Conservation (phyloP, 30 jellyfish, hydroid and myxozoan species). For the Clytia hemisphaerica region DNA sequence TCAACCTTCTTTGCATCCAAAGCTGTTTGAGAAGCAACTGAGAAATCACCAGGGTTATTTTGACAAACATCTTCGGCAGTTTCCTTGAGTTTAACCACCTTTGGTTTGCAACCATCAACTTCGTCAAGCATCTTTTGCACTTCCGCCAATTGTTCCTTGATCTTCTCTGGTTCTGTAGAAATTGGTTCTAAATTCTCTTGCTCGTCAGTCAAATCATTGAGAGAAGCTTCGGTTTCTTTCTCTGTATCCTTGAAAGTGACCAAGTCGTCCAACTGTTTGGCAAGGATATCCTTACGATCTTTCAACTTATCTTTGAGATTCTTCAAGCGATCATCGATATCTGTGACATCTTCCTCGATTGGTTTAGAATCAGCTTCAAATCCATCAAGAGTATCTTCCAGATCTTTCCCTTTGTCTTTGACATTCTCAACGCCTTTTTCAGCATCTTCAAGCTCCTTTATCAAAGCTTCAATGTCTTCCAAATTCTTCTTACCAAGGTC, state of each 20-base stretch:
- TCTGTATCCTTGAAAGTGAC: conserved; percentile 23
- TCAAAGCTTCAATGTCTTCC: conserved; percentile 16
- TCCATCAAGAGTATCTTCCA: conserved; percentile 32
- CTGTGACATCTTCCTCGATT: conserved; percentile 28
- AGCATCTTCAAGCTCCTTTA: conserved; percentile 35
- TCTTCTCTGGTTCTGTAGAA: conserved; percentile 42
- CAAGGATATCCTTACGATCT: conserved; percentile 35
- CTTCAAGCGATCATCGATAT: conserved; percentile 38
- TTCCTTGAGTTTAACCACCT: conserved; percentile 27
- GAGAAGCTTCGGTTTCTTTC: conserved; percentile 26
- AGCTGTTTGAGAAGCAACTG: conserved; percentile 32
- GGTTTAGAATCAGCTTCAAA: conserved; percentile 47
- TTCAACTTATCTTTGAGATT: conserved; percentile 34
- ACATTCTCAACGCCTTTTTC: conserved; percentile 25
- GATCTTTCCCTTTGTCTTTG: conserved; percentile 21
- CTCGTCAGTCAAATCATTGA: conserved; percentile 15
- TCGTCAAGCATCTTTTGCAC: conserved; percentile 62
- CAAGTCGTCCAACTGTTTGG: conserved; percentile 22
- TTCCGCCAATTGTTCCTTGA: conserved; percentile 46
- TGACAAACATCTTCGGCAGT: conserved; percentile 43
- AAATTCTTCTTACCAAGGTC: conserved; percentile 42
- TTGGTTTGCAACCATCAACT: conserved; percentile 37
- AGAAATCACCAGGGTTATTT: conserved; percentile 43
- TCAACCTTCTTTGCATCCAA: conserved; percentile 11
- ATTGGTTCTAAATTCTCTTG: conserved; percentile 26